Base-by-base conservation (phyloP, 2,888 invertebrate species). In the Leptopilina syphax region DNA sequence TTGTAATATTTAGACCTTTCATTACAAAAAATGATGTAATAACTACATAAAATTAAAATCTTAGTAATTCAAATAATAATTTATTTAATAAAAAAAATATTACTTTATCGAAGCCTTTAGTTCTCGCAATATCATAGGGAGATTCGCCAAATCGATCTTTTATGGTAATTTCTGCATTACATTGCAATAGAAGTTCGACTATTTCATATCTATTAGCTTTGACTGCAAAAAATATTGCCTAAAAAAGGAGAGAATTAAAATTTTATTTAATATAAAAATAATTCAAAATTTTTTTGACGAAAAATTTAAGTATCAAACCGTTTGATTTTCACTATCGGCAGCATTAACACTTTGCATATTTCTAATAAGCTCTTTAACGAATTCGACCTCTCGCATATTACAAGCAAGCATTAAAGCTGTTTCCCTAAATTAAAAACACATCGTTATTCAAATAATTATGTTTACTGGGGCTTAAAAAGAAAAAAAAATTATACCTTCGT, bases 211-310 rank as follows among this genome's bases (percentile, higher is more conserved):
- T 93, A 85, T 95, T 94, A 84, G 93, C 93, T 84, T 93, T 92
- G 10, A 93, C 93, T 76, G 95, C 95, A 93, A 94, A 95, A 89
- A 94, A 95, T 76, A 95, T 86, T 67, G 94, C 95, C 95, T 95
- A 77, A 10, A 77, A 85, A 34, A 34, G 34, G 34, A 34, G 34
- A 34, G 34, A 34, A 34, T 27, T 3, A 60, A 67, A 24, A 80
- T 83, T 44, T 65, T 18, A 77, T 12, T 57, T 34, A 34, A 2
- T 44, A 34, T 63, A 13, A 77, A 12, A 44, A 65, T 50, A 50
- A 50, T 57, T 9, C 10, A 68, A 24, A 54, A 3, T 8, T 44
- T 44, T 18, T 8, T 12, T 54, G 27, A 12, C 6, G 60, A 27
- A 27, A 54, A 54, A n/a, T 27, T 70, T 7, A 27, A 70, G n/a